Conservation (phyloP, 2,113 vertebrate species). For the Ellobius talpinus region DNA sequence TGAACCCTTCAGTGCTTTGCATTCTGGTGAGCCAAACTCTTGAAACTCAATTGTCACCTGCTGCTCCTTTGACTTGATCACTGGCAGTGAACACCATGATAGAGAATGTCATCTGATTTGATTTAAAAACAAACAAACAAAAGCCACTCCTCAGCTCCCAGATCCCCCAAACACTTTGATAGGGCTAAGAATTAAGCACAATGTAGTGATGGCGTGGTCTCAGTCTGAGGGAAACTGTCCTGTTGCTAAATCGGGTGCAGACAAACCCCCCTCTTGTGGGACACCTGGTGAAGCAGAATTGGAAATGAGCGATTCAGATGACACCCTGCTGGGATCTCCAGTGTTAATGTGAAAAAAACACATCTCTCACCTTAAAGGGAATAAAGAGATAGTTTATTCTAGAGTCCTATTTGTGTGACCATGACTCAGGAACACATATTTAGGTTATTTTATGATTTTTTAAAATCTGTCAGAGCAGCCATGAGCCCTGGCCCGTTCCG, state of each 20-base stretch:
- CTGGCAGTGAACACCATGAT: neutral
- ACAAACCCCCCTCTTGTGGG: conserved; percentile 91
- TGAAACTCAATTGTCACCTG: neutral
- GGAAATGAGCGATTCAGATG: neutral
- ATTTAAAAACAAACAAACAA: neutral
- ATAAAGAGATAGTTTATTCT: neutral
- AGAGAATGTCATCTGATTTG: neutral
- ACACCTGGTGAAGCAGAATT: conserved; percentile 84
- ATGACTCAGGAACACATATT: neutral
- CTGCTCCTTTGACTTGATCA: neutral
- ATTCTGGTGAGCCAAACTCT: neutral
- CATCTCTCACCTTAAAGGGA: neutral
- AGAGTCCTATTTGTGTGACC: neutral
- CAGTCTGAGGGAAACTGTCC: conserved; percentile 92
- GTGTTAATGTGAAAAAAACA: neutral
- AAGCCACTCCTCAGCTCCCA: neutral
- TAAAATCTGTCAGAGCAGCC: too few relatives aligned
- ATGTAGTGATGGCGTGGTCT: conserved; percentile 87
- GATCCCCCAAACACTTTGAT: neutral
- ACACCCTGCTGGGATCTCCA: neutral
- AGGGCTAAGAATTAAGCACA: conserved; percentile 78
- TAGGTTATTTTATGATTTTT: too few relatives aligned
- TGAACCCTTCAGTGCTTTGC: neutral
- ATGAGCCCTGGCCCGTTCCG: too few relatives aligned
- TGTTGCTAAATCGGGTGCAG: conserved; percentile 89